Conservation (phyloP, 1,140 invertebrate genomes). For the Pogonus chalceus region DNA sequence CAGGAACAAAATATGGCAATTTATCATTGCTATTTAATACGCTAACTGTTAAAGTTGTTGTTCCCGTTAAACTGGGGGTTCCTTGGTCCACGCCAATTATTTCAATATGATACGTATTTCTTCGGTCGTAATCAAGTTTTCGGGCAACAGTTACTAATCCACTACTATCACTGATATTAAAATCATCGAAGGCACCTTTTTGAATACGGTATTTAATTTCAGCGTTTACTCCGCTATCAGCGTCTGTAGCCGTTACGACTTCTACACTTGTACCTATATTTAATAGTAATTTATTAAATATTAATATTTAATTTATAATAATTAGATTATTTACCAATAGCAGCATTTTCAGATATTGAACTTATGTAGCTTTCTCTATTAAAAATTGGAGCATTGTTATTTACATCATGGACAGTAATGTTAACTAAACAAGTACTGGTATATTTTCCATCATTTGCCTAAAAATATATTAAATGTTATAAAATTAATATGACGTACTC, state of each 20-base stretch:
- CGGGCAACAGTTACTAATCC: slow-evolving; percentile 66
- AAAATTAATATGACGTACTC: background rate
- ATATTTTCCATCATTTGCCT: slow-evolving; percentile 68
- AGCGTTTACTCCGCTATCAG: slow-evolving; percentile 75
- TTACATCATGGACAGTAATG: slow-evolving; percentile 72
- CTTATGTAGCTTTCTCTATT: slow-evolving; percentile 60
- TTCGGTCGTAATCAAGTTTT: slow-evolving; percentile 73
- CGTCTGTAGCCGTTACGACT: slow-evolving; percentile 62
- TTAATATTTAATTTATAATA: slow-evolving; percentile 11
- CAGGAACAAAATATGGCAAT: slow-evolving; percentile 72
- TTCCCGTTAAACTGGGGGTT: slow-evolving; percentile 68
- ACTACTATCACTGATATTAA: slow-evolving; percentile 60
- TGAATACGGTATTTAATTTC: slow-evolving; percentile 68
- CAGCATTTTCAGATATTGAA: slow-evolving; percentile 62
- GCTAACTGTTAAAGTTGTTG: slow-evolving; percentile 63
- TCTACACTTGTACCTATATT: slow-evolving; percentile 55
- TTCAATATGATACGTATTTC: slow-evolving; percentile 67
- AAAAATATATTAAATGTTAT: slow-evolving; percentile 21
- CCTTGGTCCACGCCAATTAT: slow-evolving; percentile 73
- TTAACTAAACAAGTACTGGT: slow-evolving; percentile 59
- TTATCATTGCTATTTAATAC: slow-evolving; percentile 85
- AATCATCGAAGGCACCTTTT: slow-evolving; percentile 77
- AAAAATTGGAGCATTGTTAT: slow-evolving; percentile 77
- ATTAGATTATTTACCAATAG: slow-evolving; percentile 44
- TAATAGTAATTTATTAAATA: background rate